phyloP scores from a whole-genome alignment of 2,113 vertebrate genomes.

The Nesogale talazaci region DNA sequence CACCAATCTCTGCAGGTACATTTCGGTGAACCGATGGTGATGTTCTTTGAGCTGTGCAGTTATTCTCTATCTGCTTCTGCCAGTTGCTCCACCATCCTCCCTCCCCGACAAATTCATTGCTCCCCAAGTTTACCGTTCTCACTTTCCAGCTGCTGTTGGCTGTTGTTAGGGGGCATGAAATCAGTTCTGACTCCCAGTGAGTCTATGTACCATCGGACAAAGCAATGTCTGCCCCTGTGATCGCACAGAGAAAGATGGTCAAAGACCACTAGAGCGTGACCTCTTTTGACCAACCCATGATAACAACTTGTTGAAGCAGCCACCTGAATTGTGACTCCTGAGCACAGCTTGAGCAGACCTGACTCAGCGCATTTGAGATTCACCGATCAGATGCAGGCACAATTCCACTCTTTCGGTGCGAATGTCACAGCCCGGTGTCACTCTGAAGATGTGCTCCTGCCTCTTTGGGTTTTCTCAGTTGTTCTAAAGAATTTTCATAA shows the following conservation, averaged over 20 bases:
- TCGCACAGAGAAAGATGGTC: background rate
- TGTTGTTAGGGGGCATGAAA: background rate
- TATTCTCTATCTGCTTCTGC: no score
- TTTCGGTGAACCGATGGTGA: no score
- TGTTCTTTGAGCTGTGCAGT: no score
- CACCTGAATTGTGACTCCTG: background rate
- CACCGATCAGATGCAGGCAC: background rate
- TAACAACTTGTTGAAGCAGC: background rate
- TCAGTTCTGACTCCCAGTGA: no score
- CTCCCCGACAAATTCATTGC: background rate
- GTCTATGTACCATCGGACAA: no score
- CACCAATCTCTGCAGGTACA: no score
- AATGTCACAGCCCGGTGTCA: background rate
- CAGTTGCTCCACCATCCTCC: background rate
- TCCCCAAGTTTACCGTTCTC: background rate
- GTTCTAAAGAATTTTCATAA: background rate
- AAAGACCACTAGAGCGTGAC: background rate
- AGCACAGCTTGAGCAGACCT: background rate
- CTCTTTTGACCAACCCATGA: background rate
- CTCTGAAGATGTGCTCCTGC: background rate
- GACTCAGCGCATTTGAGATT: background rate
- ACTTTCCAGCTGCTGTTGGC: background rate
- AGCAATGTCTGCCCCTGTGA: background rate
- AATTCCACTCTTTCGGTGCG: background rate
- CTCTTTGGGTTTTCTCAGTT: background rate